Percentiles rank a stretch among this genome's conserved stretches.
These are phyloP conservation scores for Oscheius sp. DNA, from an alignment of 2,888 invertebrate genomes.

Conservation along the genomic window DNA sequence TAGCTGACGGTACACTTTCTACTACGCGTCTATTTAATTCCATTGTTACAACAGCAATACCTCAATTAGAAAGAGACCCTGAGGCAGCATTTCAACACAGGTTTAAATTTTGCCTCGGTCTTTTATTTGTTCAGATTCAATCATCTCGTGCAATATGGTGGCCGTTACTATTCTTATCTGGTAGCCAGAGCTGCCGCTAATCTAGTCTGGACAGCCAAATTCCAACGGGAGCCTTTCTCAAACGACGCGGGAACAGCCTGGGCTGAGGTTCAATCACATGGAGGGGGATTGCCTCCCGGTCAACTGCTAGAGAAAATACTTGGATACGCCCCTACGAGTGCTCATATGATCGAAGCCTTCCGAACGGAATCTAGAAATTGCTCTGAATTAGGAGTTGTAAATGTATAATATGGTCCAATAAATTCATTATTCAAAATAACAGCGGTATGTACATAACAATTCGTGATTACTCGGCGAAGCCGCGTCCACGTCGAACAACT, in stretches of 20 bases:
- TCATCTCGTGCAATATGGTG: conserved; percentile 96
- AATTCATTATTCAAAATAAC: conserved; percentile 21
- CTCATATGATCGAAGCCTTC: conserved; percentile 53
- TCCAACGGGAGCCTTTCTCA: conserved; percentile 62
- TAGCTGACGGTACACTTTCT: conserved; percentile 55
- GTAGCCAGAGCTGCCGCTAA: conserved; percentile 79
- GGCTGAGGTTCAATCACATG: conserved; percentile 71
- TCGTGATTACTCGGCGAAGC: conserved; percentile 17
- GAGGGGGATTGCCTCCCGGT: conserved; percentile 67
- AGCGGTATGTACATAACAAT: conserved; percentile 22
- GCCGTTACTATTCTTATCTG: conserved; percentile 97
- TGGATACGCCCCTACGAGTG: conserved; percentile 55
- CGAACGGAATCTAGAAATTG: conserved; percentile 46
- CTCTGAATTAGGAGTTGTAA: conserved; percentile 55
- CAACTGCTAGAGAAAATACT: conserved; percentile 62
- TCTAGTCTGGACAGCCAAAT: conserved; percentile 65
- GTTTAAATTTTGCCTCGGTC: conserved; percentile 31
- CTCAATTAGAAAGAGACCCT: conserved; percentile 53
- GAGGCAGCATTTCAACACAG: conserved; percentile 67
- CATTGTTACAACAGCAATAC: conserved; percentile 60
- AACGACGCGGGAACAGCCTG: conserved; percentile 62
- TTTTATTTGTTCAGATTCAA: conserved; percentile 80
- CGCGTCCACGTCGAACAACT: conserved; percentile 36
- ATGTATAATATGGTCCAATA: conserved; percentile 44
- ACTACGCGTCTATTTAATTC: conserved; percentile 60